A percentile compares a stretch with the other conserved stretches of the same genome.
Conservation (phyloP, 2,888 invertebrate genomes). For the Spodoptera picta region DNA sequence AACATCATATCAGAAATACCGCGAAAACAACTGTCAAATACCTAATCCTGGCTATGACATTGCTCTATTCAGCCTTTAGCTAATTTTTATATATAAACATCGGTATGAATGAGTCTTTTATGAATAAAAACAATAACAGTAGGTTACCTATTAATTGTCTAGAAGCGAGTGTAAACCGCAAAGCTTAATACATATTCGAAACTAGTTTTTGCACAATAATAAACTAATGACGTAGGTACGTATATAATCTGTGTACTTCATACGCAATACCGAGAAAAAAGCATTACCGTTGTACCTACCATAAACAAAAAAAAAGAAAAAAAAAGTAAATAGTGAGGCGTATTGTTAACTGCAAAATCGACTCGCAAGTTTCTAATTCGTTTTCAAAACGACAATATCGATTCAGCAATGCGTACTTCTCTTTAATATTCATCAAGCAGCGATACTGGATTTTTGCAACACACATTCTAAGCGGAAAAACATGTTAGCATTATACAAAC, state of each 20-base stretch:
- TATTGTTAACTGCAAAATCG: background rate
- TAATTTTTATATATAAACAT: too few relatives aligned
- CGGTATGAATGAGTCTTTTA: too few relatives aligned
- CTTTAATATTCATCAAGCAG: conserved; percentile 48
- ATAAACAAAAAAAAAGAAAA: conserved; percentile 24
- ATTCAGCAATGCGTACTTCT: conserved; percentile 1
- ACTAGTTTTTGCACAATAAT: conserved; percentile 18
- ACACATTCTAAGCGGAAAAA: conserved; percentile 43
- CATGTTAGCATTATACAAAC: conserved; percentile 8
- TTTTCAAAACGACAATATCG: conserved; percentile 17
- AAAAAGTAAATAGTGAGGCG: background rate
- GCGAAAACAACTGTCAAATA: background rate
- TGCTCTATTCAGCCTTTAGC: too few relatives aligned
- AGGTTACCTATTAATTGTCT: too few relatives aligned
- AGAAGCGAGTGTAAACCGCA: conserved; percentile 11
- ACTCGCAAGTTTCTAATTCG: background rate
- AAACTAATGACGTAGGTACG: conserved; percentile 15
- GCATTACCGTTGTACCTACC: conserved; percentile 3
- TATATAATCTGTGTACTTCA: background rate
- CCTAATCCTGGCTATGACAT: too few relatives aligned
- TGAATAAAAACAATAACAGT: too few relatives aligned
- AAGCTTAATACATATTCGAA: background rate
- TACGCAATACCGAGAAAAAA: conserved; percentile 19
- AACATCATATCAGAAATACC: too few relatives aligned
- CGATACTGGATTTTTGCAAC: conserved; percentile 46